phyloP scores from a whole-genome alignment of 1,140 invertebrate genomes.

The Plutomurus gul region DNA sequence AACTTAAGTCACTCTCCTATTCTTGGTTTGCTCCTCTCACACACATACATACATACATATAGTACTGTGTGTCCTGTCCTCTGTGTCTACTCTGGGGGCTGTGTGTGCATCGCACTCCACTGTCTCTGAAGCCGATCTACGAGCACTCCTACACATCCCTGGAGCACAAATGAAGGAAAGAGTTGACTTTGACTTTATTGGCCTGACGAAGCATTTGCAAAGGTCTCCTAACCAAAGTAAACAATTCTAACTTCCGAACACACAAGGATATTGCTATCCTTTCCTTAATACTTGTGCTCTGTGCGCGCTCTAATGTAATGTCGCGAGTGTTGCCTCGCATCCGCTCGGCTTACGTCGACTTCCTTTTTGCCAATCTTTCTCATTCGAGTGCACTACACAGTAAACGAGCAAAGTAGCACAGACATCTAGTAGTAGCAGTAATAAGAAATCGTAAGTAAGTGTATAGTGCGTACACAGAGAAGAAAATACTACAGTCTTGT shows the following conservation, averaged over 20 bases:
- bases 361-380: slow-evolving; percentile 5
- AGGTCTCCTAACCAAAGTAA: slow-evolving; percentile 22
- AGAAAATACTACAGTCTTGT: too few species aligned
- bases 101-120: too few species aligned
- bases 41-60: too few species aligned
- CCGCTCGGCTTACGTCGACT: neutral
- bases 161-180: neutral
- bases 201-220: slow-evolving; percentile 25
- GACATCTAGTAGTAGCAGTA: neutral
- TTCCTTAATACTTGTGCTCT: neutral
- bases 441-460: neutral
- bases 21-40: neutral
- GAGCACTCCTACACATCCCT: too few species aligned
- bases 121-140: too few species aligned
- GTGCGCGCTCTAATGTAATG: slow-evolving; percentile 22
- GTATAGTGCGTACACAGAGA: too few species aligned
- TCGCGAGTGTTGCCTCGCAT: neutral
- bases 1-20: neutral
- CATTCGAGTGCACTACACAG: neutral
- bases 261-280: slow-evolving; percentile 20
- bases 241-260: slow-evolving; percentile 27
- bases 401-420: neutral
- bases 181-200: slow-evolving; percentile 27
- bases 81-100: neutral
- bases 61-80: too few species aligned